Percentiles rank a stretch among this genome's conserved stretches.
Evolutionary conservation across 64 coral and sea anemone genomes (phyloP).

Genomic region (Hydrozoanthus tunicans): DNA sequence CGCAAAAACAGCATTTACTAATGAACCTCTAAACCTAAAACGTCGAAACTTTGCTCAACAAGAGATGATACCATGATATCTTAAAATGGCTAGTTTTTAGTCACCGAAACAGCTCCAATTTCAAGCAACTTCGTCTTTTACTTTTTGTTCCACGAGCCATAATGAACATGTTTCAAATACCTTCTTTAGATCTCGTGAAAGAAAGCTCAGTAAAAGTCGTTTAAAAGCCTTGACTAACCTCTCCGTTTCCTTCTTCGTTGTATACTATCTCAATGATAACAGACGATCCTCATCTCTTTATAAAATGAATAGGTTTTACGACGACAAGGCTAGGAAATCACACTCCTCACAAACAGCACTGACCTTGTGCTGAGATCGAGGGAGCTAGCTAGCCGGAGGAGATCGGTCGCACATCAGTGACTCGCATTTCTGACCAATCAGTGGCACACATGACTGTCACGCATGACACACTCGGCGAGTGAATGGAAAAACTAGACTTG

Average conservation of each 20-base stretch:
- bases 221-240: constrained; percentile 11
- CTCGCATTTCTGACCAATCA: constrained; percentile 13
- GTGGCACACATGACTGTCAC: constrained; percentile 41
- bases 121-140: neutral
- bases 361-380: neutral
- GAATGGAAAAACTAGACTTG: neutral
- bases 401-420: constrained; percentile 42
- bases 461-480: constrained; percentile 25
- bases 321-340: constrained; percentile 3
- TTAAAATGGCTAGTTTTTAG: neutral
- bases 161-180: constrained; percentile 22
- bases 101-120: neutral
- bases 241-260: neutral
- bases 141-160: constrained; percentile 28
- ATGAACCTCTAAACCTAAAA: constrained; percentile 33
- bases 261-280: neutral
- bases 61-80: neutral
- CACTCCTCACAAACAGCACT: neutral
- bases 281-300: constrained; percentile 13
- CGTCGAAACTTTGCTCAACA: neutral
- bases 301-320: constrained; percentile 5
- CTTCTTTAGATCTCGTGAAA: constrained; percentile 31
- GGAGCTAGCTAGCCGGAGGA: constrained; percentile 1
- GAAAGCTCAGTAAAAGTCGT: neutral
- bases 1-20: constrained; percentile 42